These are phyloP conservation scores for Cryptophagus acutangulus DNA, from an alignment of 2,888 invertebrate species.

Conservation along the genomic window DNA sequence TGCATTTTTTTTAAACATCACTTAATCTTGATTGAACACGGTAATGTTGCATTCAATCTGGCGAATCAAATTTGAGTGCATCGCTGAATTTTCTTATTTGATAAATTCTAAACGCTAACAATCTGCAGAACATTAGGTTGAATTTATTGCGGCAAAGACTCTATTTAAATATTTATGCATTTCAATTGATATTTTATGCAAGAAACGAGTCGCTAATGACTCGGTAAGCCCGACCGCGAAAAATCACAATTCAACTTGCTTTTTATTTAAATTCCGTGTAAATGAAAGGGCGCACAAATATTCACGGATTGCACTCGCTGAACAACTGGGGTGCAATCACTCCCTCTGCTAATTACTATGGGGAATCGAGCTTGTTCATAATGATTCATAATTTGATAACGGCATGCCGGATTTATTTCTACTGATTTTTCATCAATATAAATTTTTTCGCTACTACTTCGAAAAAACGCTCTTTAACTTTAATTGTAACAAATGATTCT, in stretches of 20 bases:
- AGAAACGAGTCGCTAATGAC: conserved; percentile 8
- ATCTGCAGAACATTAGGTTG: no score
- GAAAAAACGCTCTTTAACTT: no score
- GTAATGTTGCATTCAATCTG: no score
- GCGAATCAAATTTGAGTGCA: no score
- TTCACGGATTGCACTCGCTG: conserved; percentile 6
- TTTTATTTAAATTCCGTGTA: conserved; percentile 6
- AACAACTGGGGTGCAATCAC: conserved; percentile 7
- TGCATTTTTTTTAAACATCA: neutral
- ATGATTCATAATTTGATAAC: conserved; percentile 21
- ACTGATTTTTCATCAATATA: no score
- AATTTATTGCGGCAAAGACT: no score
- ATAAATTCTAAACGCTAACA: no score
- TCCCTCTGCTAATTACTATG: conserved; percentile 3
- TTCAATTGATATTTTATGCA: conserved; percentile 1
- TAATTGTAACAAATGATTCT: no score
- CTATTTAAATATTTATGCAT: neutral
- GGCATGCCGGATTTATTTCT: conserved; percentile 14
- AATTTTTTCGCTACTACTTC: no score
- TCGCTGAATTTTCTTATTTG: no score
- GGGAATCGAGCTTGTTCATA: conserved; percentile 9
- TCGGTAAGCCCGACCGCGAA: conserved; percentile 7
- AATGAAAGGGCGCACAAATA: conserved; percentile 6
- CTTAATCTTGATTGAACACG: neutral
- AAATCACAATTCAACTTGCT: conserved; percentile 8